Conservation (phyloP, 2,797 vertebrate genomes). For the Balearica regulorum region DNA sequence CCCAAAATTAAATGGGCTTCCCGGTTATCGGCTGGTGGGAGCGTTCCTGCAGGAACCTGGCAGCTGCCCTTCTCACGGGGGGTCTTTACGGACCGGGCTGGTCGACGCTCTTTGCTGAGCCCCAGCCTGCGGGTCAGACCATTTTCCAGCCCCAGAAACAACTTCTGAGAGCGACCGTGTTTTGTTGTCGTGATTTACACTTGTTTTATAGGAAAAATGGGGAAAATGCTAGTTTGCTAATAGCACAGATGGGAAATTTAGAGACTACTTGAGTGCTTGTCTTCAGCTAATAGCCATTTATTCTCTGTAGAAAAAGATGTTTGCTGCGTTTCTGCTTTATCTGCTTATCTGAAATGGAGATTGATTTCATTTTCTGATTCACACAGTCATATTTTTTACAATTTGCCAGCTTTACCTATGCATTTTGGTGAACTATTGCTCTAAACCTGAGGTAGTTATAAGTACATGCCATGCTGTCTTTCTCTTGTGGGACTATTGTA, state of each 20-base stretch:
- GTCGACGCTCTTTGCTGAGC: background rate
- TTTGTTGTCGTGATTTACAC: background rate
- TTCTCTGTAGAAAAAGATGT: background rate
- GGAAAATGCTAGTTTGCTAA: background rate
- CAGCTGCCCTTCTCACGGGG: background rate
- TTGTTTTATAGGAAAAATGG: background rate
- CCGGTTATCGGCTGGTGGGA: background rate
- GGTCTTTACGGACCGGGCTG: background rate
- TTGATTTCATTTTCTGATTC: background rate
- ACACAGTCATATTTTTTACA: background rate
- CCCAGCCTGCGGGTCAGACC: fast-evolving
- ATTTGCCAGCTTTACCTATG: background rate
- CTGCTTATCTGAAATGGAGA: background rate
- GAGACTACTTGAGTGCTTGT: background rate
- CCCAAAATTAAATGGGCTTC: fast-evolving
- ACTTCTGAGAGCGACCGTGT: background rate
- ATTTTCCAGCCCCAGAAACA: background rate
- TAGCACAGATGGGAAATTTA: background rate
- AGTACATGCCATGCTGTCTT: fast-evolving
- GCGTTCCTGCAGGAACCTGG: background rate
- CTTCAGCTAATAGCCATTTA: background rate
- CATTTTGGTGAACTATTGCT: background rate
- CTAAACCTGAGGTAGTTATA: background rate
- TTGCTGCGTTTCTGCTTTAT: background rate
- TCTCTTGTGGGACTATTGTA: background rate